Conservation (phyloP, 2,113 vertebrate species). For the Dipodomys ordii region DNA sequence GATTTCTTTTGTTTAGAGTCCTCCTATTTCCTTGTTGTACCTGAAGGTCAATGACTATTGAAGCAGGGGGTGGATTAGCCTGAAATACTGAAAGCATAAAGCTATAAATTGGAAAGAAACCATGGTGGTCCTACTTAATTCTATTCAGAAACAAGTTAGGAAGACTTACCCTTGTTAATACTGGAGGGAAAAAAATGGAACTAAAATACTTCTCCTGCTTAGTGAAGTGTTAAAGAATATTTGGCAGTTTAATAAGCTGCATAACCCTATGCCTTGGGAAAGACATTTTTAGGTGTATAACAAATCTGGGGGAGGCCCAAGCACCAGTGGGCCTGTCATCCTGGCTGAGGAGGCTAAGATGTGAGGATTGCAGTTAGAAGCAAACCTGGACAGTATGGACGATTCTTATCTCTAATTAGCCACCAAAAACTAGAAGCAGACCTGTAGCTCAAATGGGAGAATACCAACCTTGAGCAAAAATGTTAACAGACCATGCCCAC, state of each 20-base stretch:
- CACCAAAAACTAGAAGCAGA: too few species aligned
- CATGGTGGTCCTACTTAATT: conserved; percentile 55
- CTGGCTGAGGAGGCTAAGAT: too few species aligned
- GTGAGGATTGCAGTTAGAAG: too few species aligned
- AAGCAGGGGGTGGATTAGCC: conserved; percentile 65
- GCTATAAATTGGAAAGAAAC: conserved; percentile 47
- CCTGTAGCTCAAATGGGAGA: too few species aligned
- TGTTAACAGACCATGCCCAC: too few species aligned
- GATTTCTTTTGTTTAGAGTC: conserved; percentile 57
- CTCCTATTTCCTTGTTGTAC: conserved; percentile 74
- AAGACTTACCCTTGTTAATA: conserved; percentile 31
- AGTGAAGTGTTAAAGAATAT: conserved; percentile 18
- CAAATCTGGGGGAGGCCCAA: background rate
- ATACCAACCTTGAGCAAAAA: too few species aligned
- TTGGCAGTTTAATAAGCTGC: conserved; percentile 11
- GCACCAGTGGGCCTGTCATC: too few species aligned
- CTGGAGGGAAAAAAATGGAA: background rate
- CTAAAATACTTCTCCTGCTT: conserved; percentile 23
- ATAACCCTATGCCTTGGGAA: conserved; percentile 23
- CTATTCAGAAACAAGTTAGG: conserved; percentile 31
- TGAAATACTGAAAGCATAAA: conserved; percentile 55
- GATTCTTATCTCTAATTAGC: too few species aligned
- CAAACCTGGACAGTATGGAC: too few species aligned
- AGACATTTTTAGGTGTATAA: conserved; percentile 20
- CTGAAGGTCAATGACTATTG: conserved; percentile 75